Base-by-base conservation (phyloP, 1,140 invertebrate genomes). In the Anastrepha obliqua region DNA sequence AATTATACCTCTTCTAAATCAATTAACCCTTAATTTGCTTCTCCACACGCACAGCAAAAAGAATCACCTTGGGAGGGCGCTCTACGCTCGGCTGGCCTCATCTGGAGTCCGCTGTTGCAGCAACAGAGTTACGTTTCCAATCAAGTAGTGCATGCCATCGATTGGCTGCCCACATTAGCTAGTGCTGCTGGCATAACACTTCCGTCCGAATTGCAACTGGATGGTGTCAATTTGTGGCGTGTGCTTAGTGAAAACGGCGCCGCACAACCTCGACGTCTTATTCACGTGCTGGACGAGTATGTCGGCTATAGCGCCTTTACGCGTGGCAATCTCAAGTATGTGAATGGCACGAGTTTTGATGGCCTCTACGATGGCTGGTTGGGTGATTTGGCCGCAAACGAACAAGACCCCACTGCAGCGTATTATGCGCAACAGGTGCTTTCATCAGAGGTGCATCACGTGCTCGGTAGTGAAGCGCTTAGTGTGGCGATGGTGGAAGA, bases 151-250 rank as follows among this genome's bases (percentile, higher is more conserved):
- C 97, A 98, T 89, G 95, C 98, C 13, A 94, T 95, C 20, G 98
- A 99, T 93, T 98, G 98, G 97, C 90, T 98, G 55, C 98, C 98
- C 2, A 98, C 98, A 0, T 93, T 99, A 1, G 95, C 94, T 59
- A 93, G 94, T 47, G 96, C 95, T 55, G 95, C 95, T 87, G 95
- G 95, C 93, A 91, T 93, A 5, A 59, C 70, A 13, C 88, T 91
- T 64, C 90, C 90, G 2, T 11, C 65, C 8, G 59, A 89, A 87
- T 85, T 92, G 8, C 47, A 94, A 13, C 93, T 98, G 29, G 97
- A 98, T 92, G 97, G 97, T 0, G 91, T 95, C 1, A 94, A 97
- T 91, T 93, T 96, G 90, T 98, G 97, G 97, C 89, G 94, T 2
- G 89, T 94, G 2, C 92, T 98, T 7, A 91, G 88, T 42, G 87